These are phyloP conservation scores for Sinocyclocheilus rhinocerous DNA, from an alignment of 2,113 vertebrate genomes.

Conservation along the genomic window DNA sequence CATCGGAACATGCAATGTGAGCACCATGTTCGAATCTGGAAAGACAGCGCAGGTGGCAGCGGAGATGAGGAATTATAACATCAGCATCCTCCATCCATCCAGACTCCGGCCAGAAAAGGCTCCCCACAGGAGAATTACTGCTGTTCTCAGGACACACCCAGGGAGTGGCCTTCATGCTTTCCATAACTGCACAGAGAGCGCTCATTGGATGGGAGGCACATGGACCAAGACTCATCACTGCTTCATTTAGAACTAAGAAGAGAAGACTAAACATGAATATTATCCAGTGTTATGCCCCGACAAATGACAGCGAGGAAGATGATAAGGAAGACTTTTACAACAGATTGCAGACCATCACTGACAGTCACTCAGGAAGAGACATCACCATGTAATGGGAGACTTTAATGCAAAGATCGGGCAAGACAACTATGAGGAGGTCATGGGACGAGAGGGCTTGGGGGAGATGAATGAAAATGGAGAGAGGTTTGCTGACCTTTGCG, in stretches of 20 bases:
- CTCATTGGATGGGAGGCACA: constrained; percentile 8
- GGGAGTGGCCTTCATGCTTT: background rate
- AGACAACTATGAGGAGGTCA: too few species aligned
- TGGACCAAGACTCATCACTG: background rate
- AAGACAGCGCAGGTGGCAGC: background rate
- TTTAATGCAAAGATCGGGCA: too few species aligned
- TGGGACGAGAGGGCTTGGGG: too few species aligned
- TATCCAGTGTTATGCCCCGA: background rate
- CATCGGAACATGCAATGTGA: background rate
- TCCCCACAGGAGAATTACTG: background rate
- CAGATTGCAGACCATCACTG: background rate
- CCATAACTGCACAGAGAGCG: background rate
- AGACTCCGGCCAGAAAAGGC: background rate
- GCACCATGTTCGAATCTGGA: background rate
- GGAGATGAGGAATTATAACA: background rate
- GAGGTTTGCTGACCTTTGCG: too few species aligned
- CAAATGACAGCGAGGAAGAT: background rate
- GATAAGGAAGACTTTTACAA: background rate
- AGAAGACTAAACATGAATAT: background rate
- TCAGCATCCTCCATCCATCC: too few species aligned
- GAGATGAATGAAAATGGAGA: too few species aligned
- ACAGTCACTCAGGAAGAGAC: background rate
- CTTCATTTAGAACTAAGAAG: background rate
- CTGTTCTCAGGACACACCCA: background rate
- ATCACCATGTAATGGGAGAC: too few species aligned